A percentile compares a stretch with the other conserved stretches of the same genome.
phyloP scores from a whole-genome alignment of 2,113 vertebrate species.

The Cyphomyrus discorhynchus region DNA sequence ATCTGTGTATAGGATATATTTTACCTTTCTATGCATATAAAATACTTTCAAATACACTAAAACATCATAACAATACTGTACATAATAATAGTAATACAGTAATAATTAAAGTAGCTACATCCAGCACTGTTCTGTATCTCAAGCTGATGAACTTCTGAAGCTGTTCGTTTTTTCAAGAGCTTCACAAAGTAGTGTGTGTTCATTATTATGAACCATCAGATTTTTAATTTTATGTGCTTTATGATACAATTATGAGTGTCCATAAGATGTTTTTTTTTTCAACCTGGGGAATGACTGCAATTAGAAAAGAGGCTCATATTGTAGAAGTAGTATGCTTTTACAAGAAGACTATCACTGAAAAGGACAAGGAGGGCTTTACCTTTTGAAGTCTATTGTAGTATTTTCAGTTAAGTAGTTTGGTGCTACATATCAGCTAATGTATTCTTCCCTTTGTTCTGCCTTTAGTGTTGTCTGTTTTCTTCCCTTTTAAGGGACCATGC shows the following conservation, averaged over 20 bases:
- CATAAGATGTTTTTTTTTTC: not conserved
- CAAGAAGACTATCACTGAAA: not conserved
- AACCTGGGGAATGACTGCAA: not conserved
- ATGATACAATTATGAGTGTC: not conserved
- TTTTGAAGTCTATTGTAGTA: not conserved
- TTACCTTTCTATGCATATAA: not conserved
- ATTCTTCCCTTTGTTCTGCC: slow-evolving; percentile 17
- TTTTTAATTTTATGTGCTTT: not conserved
- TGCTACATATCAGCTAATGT: slow-evolving; percentile 9
- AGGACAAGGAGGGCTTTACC: not conserved
- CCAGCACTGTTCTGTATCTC: not conserved
- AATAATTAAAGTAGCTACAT: not conserved
- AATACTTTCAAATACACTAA: not conserved
- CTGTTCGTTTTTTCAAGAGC: not conserved
- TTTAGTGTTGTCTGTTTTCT: slow-evolving; percentile 26
- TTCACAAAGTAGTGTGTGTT: not conserved
- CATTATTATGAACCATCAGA: not conserved
- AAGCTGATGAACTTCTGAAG: not conserved
- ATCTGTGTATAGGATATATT: not conserved
- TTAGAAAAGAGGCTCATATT: not conserved
- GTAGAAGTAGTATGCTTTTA: not conserved
- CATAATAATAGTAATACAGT: not conserved
- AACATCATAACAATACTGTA: not conserved
- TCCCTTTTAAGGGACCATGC: slow-evolving; percentile 26
- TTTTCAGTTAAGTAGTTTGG: not conserved